Conservation (phyloP, 2,113 vertebrate species). For the Mionectes macconnelli region DNA sequence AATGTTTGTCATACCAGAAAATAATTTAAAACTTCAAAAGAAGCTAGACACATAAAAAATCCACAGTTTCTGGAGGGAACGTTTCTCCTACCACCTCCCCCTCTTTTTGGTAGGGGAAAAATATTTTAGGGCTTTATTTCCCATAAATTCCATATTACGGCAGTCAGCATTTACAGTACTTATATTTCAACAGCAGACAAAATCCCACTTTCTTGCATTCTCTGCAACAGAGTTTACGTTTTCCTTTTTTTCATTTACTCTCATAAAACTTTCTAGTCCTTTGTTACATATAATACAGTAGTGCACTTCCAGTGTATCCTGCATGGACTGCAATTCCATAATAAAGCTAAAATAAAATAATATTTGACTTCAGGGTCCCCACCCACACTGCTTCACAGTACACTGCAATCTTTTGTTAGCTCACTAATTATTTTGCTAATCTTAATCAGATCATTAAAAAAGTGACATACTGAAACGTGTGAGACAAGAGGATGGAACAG, state of each 20-base stretch:
- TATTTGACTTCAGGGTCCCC: background rate
- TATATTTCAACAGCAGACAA: conserved; percentile 70
- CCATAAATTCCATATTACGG: conserved; percentile 66
- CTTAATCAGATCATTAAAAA: background rate
- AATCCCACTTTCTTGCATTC: conserved; percentile 29
- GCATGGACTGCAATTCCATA: background rate
- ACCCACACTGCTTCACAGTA: background rate
- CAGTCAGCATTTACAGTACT: conserved; percentile 69
- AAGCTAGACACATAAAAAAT: conserved; percentile 22
- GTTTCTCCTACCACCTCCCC: background rate
- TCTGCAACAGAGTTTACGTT: conserved; percentile 49
- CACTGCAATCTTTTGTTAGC: background rate
- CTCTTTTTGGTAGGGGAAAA: conserved; percentile 36
- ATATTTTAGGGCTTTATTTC: conserved; percentile 66
- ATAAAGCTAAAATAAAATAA: background rate
- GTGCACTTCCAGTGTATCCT: background rate
- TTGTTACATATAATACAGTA: background rate
- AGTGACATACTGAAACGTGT: background rate
- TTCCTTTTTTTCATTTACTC: background rate
- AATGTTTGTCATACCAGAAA: conserved; percentile 52
- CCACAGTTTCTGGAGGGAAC: background rate
- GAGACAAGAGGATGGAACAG: background rate
- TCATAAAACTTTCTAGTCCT: conserved; percentile 55
- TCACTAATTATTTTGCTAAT: background rate
- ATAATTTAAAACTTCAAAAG: conserved; percentile 60